A percentile compares a stretch with the other conserved stretches of the same genome.
Conservation (phyloP, 2,888 invertebrate species). For the Clivina fossor region DNA sequence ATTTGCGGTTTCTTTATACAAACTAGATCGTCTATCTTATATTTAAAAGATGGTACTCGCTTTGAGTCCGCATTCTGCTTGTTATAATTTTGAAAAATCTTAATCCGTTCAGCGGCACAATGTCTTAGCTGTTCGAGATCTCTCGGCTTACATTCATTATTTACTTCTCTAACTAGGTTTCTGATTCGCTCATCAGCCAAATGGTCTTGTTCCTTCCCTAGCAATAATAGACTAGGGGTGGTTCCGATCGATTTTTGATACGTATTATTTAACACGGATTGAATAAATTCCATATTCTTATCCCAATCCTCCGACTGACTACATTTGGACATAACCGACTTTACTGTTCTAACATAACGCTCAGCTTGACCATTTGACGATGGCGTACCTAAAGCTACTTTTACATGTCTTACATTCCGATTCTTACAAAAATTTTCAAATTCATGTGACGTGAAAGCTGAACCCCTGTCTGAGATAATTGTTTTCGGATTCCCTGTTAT, state of each 20-base stretch:
- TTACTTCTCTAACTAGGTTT: too few species aligned
- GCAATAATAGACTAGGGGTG: conserved; percentile 1
- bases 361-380: conserved; percentile 14
- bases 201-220: too few species aligned
- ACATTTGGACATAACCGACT: not conserved
- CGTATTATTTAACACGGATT: not conserved
- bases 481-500: too few species aligned
- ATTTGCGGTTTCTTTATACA: conserved; percentile 3
- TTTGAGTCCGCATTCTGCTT: not conserved
- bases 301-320: not conserved
- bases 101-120: too few species aligned
- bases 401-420: not conserved
- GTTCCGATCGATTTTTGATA: not conserved
- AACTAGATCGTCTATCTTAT: not conserved
- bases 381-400: conserved; percentile 10
- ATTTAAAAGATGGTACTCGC: not conserved
- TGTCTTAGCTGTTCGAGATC: too few species aligned
- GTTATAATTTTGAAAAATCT: too few species aligned
- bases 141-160: too few species aligned
- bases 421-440: conserved; percentile 2
- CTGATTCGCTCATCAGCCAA: too few species aligned
- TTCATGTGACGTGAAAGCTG: too few species aligned
- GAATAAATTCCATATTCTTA: not conserved
- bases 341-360: conserved; percentile 1
- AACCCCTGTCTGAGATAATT: not conserved